Percentiles rank a stretch among this genome's conserved stretches.
Conservation (phyloP, 1,140 invertebrate species). For the Zophobas atratus region DNA sequence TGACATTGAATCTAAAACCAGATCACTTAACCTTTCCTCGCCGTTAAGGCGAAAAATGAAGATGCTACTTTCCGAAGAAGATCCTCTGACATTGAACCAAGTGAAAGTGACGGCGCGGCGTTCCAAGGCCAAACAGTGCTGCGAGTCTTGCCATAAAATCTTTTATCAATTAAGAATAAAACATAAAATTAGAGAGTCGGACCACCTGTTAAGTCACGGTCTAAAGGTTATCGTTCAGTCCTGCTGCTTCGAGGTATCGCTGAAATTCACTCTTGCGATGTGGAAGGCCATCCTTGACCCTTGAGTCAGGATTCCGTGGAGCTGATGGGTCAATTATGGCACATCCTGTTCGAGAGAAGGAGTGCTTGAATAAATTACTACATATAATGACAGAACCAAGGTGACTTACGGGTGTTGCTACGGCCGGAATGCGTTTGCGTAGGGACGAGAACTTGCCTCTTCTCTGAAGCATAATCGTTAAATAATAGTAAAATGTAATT, state of each 20-base stretch:
- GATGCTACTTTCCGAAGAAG: neutral
- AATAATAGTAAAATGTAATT: no score
- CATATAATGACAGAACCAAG: no score
- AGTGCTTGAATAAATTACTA: no score
- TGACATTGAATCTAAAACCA: neutral
- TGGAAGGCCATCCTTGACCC: constrained; percentile 15
- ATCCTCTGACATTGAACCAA: neutral
- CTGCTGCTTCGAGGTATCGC: neutral
- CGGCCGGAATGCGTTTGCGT: no score
- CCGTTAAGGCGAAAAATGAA: neutral
- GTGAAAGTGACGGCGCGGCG: neutral
- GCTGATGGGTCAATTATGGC: neutral
- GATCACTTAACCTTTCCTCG: constrained; percentile 5
- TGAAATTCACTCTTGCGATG: neutral
- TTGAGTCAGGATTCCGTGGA: constrained; percentile 1
- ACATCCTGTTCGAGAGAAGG: constrained; percentile 6
- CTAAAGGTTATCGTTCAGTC: constrained; percentile 15
- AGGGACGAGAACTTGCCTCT: no score
- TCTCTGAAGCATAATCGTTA: no score
- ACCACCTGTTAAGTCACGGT: constrained; percentile 13
- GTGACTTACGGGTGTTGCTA: no score
- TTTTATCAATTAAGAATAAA: constrained; percentile 12
- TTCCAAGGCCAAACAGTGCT: constrained; percentile 7
- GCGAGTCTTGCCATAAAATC: neutral
- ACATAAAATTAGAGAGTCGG: constrained; percentile 5